Conservation (phyloP, 1,140 invertebrate genomes). For the Eciton burchellii region DNA sequence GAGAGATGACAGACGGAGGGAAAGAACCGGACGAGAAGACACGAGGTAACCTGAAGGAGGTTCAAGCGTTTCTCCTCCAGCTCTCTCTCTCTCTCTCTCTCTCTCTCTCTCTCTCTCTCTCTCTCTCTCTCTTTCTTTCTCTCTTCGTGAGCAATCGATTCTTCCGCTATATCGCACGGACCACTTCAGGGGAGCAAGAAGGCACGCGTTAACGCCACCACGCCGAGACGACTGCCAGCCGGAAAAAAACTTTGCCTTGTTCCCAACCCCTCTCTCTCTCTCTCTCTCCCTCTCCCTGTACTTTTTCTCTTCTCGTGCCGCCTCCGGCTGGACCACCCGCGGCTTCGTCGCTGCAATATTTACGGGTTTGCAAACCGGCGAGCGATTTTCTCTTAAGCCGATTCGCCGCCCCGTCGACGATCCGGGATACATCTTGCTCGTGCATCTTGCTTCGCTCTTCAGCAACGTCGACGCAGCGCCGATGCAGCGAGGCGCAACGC, state of each 20-base stretch:
- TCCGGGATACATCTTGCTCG: slow-evolving; percentile 68
- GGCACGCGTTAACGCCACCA: slow-evolving; percentile 64
- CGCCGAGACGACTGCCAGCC: slow-evolving; percentile 57
- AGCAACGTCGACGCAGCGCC: slow-evolving; percentile 3
- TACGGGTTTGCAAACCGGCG: slow-evolving; percentile 76
- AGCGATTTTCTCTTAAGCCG: slow-evolving; percentile 70
- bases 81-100: too few species aligned
- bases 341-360: slow-evolving; percentile 70
- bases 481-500: not conserved
- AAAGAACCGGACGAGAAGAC: slow-evolving; percentile 22
- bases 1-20: not conserved
- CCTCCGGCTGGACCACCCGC: slow-evolving; percentile 43
- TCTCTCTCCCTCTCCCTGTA: slow-evolving; percentile 49
- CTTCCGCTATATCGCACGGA: slow-evolving; percentile 73
- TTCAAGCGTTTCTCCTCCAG: slow-evolving; percentile 71
- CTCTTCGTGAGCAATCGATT: slow-evolving; percentile 76
- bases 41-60: slow-evolving; percentile 56
- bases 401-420: slow-evolving; percentile 74
- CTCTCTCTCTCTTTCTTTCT: too few species aligned
- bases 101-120: too few species aligned
- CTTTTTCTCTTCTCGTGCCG: slow-evolving; percentile 30
- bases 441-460: slow-evolving; percentile 69
- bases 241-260: slow-evolving; percentile 62
- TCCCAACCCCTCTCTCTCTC: slow-evolving; percentile 42
- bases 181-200: slow-evolving; percentile 74